Evolutionary conservation across 2,888 invertebrate species (phyloP), one percentile per base, ranked within the genome.

Genomic region (Ethmia dodecea): DNA sequence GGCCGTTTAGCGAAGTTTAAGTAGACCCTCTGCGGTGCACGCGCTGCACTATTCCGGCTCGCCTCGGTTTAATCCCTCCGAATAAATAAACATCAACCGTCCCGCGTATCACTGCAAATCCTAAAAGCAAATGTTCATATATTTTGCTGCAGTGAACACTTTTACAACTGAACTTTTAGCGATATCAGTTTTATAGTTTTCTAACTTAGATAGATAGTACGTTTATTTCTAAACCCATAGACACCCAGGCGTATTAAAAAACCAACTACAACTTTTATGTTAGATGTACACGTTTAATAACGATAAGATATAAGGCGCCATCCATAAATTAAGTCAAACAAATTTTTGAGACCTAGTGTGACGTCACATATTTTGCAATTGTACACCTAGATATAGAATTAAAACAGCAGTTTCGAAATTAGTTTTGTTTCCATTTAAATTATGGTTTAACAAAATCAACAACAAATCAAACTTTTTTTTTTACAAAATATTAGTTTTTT

Each of bases 1-100:
- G 68, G 61, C 65, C 72, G 66, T 78, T 77, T 71, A 75, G 74
- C 57, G 61, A 79, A 81, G 65, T 80, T 78, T 77, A 77, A 81
- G 78, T 70, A 72, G 64, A 63, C 52, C n/a, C n/a, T n/a, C 59
- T 58, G 57, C 61, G 52, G 55, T 59, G 53, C 52, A 49, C 55
- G 55, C 58, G 55, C n/a, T n/a, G 55, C 57, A 49, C 60, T 69
- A 63, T 61, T 63, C 60, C 60, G 52, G 54, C 65, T 54, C 54
- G 47, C 53, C 63, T 56, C 64, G 55, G 64, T 67, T 74, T 71
- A 76, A 80, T 75, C 72, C 75, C 52, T 53, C 60, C 60, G 69
- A 74, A 75, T 73, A 79, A 73, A 81, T 71, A 81, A 72, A 76
- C 71, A 67, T 62, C 62, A 49, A 49, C 50, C 49, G 55, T 49